Conservation (phyloP, 2,888 invertebrate genomes). For the Brenthis hecate region DNA sequence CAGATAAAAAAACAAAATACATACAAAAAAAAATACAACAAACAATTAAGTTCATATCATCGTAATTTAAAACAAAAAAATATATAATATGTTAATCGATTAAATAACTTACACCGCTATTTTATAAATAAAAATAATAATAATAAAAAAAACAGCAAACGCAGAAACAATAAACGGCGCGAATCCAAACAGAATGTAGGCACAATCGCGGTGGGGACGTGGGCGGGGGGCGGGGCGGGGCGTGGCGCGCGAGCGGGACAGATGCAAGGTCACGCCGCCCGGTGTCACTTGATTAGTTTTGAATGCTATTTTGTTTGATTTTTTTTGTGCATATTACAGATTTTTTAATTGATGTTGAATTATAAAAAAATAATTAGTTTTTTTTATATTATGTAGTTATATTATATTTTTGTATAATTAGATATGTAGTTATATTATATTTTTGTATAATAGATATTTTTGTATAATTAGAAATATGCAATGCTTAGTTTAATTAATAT, state of each 20-base stretch:
- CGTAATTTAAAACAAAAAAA: not conserved
- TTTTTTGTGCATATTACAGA: not conserved
- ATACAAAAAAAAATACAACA: too few species aligned
- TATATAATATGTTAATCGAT: not conserved
- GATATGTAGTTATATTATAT: too few species aligned
- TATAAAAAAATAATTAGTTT: too few species aligned
- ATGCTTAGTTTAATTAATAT: too few species aligned
- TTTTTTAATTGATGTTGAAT: not conserved
- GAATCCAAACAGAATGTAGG: constrained; percentile 40
- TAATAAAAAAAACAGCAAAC: not conserved
- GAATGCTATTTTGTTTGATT: constrained; percentile 4
- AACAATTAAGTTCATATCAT: too few species aligned
- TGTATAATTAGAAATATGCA: too few species aligned
- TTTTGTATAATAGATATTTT: too few species aligned
- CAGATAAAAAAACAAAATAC: too few species aligned
- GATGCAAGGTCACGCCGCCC: constrained; percentile 39
- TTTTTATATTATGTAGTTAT: too few species aligned
- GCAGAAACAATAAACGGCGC: constrained; percentile 21
- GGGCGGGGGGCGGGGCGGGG: constrained; percentile 74
- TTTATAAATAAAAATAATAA: not conserved
- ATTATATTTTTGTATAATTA: too few species aligned
- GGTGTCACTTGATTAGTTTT: constrained; percentile 12
- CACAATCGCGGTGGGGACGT: constrained; percentile 58
- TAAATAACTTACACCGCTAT: not conserved
- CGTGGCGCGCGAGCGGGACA: constrained; percentile 66